These are phyloP conservation scores for Cynoglossus semilaevis DNA, from an alignment of 2,113 vertebrate species.

Conservation along the genomic window DNA sequence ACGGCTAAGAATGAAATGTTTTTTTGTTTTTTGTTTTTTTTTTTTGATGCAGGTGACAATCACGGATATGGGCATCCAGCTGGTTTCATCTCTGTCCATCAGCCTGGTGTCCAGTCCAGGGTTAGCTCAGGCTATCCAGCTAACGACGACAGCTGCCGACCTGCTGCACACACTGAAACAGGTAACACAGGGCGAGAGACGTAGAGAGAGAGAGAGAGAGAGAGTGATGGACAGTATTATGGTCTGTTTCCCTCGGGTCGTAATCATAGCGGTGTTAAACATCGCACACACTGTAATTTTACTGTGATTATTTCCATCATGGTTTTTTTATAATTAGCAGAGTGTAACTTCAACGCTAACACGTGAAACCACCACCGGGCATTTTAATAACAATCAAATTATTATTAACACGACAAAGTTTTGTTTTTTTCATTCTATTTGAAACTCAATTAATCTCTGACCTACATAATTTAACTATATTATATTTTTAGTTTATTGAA, in stretches of 20 bases:
- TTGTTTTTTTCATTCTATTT: too few relatives aligned
- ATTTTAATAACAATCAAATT: too few relatives aligned
- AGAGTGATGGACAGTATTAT: constrained; percentile 11
- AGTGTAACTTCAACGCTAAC: constrained; percentile 22
- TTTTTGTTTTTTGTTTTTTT: background rate
- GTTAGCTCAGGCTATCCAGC: constrained; percentile 80
- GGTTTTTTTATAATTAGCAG: constrained; percentile 61
- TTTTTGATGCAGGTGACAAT: constrained; percentile 80
- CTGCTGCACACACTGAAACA: constrained; percentile 84
- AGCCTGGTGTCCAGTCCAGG: constrained; percentile 80
- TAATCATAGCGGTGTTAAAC: constrained; percentile 42
- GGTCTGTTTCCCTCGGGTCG: constrained; percentile 26
- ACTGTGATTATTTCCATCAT: constrained; percentile 30
- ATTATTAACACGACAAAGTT: too few relatives aligned
- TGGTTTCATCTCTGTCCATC: constrained; percentile 85
- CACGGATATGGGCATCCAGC: constrained; percentile 86
- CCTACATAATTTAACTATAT: too few relatives aligned
- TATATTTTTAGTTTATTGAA: too few relatives aligned
- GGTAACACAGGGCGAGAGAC: constrained; percentile 63
- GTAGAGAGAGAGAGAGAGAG: background rate
- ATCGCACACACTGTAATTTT: background rate
- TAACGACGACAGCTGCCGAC: constrained; percentile 83
- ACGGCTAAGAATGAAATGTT: too few relatives aligned
- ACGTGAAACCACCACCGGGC: background rate
- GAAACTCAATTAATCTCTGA: too few relatives aligned